Evolutionary conservation across 2,888 invertebrate species (phyloP), one percentile per base, ranked within the genome.

Genomic region (Morpho deidamia): DNA sequence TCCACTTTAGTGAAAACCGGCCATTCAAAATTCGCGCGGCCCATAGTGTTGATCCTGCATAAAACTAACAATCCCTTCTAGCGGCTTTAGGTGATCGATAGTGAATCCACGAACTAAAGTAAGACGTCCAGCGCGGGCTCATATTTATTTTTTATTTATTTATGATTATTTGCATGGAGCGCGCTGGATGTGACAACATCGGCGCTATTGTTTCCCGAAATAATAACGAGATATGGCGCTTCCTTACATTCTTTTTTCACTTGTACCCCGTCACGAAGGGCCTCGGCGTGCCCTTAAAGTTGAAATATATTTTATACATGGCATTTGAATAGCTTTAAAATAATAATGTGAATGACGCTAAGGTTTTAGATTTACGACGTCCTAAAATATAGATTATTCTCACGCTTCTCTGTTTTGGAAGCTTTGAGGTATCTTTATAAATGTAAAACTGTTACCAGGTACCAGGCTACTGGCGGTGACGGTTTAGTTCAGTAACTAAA

Each of bases 61-160:
- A n/a, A n/a, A n/a, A n/a, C n/a, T 23, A 33, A 23, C 50, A 11
- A 60, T 12, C 70, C 53, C 63, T 62, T 78, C 77, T 47, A 74
- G 72, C 10, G n/a, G 2, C 1, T 1, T 8, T 41, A 66, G 7
- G 57, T 74, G 78, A 40, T 37, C 48, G 63, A 60, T 71, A 72
- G 68, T 67, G 60, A 70, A 69, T 68, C 61, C 72, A 67, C 69
- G 70, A 67, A 65, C 77, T 75, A 81, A 83, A 88, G 87, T 83
- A 88, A 88, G 88, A 88, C 81, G 74, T 88, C 83, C 70, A 63
- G 60, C 64, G 61, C 64, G 67, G 67, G 66, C 73, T 86, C 85
- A 86, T 85, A 86, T 86, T 84, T 83, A 82, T 85, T 86, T 87
- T 56, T 87, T 84, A 86, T 86, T 87, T 86, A 88, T 89, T 88